Evolutionary conservation across 2,888 invertebrate species (phyloP).

Genomic region (Morpho achilles): DNA sequence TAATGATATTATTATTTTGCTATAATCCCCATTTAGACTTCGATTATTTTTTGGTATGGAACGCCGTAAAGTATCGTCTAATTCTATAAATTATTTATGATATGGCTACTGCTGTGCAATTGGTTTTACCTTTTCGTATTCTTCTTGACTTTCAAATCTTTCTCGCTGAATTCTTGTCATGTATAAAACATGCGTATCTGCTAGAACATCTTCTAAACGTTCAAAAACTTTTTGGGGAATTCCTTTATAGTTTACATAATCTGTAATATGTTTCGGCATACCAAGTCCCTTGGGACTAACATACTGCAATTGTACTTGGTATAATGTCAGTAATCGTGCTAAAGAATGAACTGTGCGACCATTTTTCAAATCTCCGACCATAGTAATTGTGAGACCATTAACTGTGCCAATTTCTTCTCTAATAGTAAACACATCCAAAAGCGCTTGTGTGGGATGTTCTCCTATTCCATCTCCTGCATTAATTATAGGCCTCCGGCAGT

Average conservation of each 20-base stretch:
- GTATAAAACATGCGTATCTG: slow-evolving; percentile 97
- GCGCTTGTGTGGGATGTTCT: slow-evolving; percentile 98
- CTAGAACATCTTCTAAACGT: slow-evolving; percentile 91
- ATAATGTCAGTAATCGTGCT: slow-evolving; percentile 94
- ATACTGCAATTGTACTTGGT: slow-evolving; percentile 95
- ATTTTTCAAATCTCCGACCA: slow-evolving; percentile 99
- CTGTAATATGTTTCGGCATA: slow-evolving; percentile 93
- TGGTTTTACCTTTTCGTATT: slow-evolving; percentile 88
- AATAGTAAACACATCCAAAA: slow-evolving; percentile 98
- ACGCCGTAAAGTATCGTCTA: not conserved
- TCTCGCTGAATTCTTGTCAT: slow-evolving; percentile 99
- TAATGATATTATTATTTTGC: too few relatives aligned
- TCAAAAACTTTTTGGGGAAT: slow-evolving; percentile 86
- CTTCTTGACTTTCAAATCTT: slow-evolving; percentile 89
- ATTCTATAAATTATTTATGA: not conserved
- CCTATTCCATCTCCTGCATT: slow-evolving; percentile 99
- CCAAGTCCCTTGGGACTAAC: slow-evolving; percentile 92
- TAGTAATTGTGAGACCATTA: slow-evolving; percentile 96
- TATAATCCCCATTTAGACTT: too few relatives aligned
- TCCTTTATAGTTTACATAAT: slow-evolving; percentile 88
- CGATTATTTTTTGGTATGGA: too few relatives aligned
- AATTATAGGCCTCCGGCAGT: slow-evolving; percentile 93
- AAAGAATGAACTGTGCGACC: slow-evolving; percentile 99
- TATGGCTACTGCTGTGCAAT: too few relatives aligned
- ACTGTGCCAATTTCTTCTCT: slow-evolving; percentile 99